Percentiles rank a stretch among this genome's conserved stretches.
Conservation (phyloP, 2,888 invertebrate species). For the Luperina nickerlii region DNA sequence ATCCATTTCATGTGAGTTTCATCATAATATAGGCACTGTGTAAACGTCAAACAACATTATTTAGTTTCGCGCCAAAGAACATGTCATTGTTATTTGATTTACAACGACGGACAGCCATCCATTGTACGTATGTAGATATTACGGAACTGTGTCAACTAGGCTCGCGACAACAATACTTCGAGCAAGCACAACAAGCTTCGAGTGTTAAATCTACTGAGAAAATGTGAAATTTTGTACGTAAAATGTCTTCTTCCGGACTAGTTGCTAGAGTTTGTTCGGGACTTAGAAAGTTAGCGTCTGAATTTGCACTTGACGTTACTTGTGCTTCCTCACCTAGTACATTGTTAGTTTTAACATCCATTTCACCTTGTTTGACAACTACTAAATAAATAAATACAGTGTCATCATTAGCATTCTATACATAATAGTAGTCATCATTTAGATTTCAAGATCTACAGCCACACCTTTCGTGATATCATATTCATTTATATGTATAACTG, state of each 20-base stretch:
- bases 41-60: constrained; percentile 67
- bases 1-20: constrained; percentile 27
- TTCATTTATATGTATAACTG: neutral
- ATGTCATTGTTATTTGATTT: constrained; percentile 75
- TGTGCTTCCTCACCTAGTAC: neutral
- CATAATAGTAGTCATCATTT: neutral
- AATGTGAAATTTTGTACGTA: constrained; percentile 32
- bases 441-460: neutral
- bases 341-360: neutral
- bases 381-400: neutral
- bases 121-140: constrained; percentile 54
- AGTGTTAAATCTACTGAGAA: constrained; percentile 45
- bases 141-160: constrained; percentile 49
- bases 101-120: constrained; percentile 64
- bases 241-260: constrained; percentile 36
- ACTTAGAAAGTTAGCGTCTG: constrained; percentile 21
- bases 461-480: neutral
- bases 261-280: constrained; percentile 10
- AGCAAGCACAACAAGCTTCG: neutral
- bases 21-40: constrained; percentile 32
- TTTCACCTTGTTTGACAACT: neutral
- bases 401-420: neutral
- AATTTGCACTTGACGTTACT: neutral
- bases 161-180: constrained; percentile 29
- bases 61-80: constrained; percentile 63